Evolutionary conservation across 2,113 vertebrate genomes (phyloP), one percentile per base, ranked within the genome.

Genomic region (Channa argus): DNA sequence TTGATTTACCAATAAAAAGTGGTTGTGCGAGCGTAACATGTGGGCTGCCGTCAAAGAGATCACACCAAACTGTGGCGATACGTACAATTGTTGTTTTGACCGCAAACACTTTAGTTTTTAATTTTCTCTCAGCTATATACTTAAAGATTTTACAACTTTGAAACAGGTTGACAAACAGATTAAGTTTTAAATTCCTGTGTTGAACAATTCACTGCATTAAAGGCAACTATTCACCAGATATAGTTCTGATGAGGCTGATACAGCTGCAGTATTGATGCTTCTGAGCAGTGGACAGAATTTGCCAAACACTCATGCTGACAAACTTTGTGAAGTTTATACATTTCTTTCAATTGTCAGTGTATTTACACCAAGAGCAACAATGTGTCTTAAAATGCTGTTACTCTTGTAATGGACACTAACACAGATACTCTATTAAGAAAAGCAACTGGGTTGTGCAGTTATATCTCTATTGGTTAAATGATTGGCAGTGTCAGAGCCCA

Each of bases 1-100:
- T 52, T 66, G 11, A 56, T 68, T 71, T 77, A 55, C 36, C 76
- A 52, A 73, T 67, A 71, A 54, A 24, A 8, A 73, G 49, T 5
- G 38, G 0, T 6, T 6, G 13, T 24, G n/a, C 37, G 43, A 68
- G 13, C 34, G 1, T 24, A 50, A 70, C 53, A 65, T 61, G 45
- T 56, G 58, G 9, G 46, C 41, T 43, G 46, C 13, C 38, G 59
- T 38, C 41, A 67, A 13, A 62, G 43, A 60, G 3, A 6, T 54
- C 41, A 37, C 37, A 45, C 14, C 6, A 45, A 8, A 33, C 43
- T 47, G 15, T 12, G 55, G 4, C 39, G 2, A 41, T 41, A 5
- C 4, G 4, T 41, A 5, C 6, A 7, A 4, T 24, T 24, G 24
- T 24, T 24, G 24, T 41, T 41, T 41, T 41, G 39, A 24, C 2